A percentile compares a stretch with the other conserved stretches of the same genome.
Conservation (phyloP, 2,113 vertebrate genomes). For the Rhadina sibilatrix region DNA sequence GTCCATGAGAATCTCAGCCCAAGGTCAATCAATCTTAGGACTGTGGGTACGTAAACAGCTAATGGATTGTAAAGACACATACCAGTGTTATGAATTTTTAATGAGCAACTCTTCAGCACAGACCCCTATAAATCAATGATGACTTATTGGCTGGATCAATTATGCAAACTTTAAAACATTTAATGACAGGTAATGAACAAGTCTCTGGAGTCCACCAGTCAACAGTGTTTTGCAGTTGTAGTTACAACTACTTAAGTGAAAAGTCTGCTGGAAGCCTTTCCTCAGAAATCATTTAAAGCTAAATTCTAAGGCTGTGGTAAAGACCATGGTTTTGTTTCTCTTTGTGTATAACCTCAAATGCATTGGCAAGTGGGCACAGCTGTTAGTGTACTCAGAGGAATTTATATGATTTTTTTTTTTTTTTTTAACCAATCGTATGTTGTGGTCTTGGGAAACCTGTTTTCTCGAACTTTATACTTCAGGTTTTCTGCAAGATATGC, state of each 20-base stretch:
- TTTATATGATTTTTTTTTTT: background rate
- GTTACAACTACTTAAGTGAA: slow-evolving; percentile 71
- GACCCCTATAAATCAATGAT: slow-evolving; percentile 98
- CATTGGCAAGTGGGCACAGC: background rate
- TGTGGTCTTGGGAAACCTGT: background rate
- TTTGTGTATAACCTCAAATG: background rate
- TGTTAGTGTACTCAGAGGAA: background rate
- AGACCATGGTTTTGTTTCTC: slow-evolving; percentile 3
- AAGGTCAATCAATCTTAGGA: slow-evolving; percentile 98
- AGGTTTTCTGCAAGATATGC: background rate
- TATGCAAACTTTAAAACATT: slow-evolving; percentile 99
- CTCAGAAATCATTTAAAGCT: slow-evolving; percentile 64
- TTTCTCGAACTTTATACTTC: background rate
- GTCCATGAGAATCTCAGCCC: slow-evolving; percentile 87
- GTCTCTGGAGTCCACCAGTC: slow-evolving; percentile 78
- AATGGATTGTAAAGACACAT: slow-evolving; percentile 98
- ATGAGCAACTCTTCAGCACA: slow-evolving; percentile 86
- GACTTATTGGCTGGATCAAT: slow-evolving; percentile 99
- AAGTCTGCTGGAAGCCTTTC: slow-evolving; percentile 60
- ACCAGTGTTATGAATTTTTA: slow-evolving; percentile 97
- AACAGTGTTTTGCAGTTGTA: slow-evolving; percentile 71
- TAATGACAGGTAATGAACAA: slow-evolving; percentile 99
- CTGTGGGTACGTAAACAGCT: slow-evolving; percentile 87
- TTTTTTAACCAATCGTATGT: background rate
- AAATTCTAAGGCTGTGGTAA: slow-evolving; percentile 25